phyloP scores from a whole-genome alignment of 2,113 vertebrate genomes.

The Mesitornis unicolor region DNA sequence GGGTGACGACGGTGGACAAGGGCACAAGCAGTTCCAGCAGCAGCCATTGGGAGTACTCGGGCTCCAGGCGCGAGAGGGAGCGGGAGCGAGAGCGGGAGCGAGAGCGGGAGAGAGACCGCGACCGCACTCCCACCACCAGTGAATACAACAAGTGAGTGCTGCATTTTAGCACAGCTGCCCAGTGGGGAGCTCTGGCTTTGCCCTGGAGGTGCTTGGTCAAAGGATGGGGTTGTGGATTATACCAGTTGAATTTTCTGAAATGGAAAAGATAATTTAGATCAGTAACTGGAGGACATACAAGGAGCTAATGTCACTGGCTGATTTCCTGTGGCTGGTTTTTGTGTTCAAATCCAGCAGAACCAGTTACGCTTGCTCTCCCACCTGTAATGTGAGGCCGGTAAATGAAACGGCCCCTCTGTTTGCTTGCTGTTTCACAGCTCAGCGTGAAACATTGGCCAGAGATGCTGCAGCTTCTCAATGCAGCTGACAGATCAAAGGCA shows the following conservation, averaged over 20 bases:
- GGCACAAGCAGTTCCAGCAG: conserved; percentile 44
- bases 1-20: conserved; percentile 69
- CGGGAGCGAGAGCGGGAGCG: conserved; percentile 23
- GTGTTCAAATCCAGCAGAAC: conserved; percentile 28
- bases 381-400: background rate
- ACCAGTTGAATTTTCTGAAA: background rate
- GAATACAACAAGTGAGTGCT: conserved; percentile 70
- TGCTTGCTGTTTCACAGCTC: background rate
- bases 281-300: background rate
- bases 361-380: conserved; percentile 20
- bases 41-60: conserved; percentile 70
- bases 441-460: background rate
- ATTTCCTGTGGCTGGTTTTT: background rate
- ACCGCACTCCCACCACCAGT: conserved; percentile 58
- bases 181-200: background rate
- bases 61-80: conserved; percentile 59
- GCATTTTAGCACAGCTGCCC: rapidly evolving
- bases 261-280: background rate
- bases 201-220: background rate
- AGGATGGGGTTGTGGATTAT: rapidly evolving
- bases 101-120: background rate
- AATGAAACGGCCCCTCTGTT: conserved; percentile 6
- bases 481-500: conserved; percentile 1
- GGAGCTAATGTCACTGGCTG: background rate
- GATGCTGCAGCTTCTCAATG: conserved; percentile 3